phyloP scores from a whole-genome alignment of 2,113 vertebrate genomes.

The Acanthochromis polyacanthus region DNA sequence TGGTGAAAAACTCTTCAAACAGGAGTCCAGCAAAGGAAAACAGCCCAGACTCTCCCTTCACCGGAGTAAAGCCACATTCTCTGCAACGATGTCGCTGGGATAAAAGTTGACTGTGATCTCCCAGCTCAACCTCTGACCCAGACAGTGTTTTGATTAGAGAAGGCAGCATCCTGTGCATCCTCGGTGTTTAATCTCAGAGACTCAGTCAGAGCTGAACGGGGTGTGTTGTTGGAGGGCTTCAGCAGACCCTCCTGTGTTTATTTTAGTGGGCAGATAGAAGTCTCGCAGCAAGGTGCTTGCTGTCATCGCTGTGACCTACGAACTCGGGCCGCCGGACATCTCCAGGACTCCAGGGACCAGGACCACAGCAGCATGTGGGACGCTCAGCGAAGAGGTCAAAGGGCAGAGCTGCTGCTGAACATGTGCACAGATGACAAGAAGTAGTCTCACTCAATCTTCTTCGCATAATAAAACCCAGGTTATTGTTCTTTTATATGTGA shows the following conservation, averaged over 20 bases:
- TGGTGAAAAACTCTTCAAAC: constrained; percentile 76
- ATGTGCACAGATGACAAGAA: constrained; percentile 69
- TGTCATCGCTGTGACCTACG: constrained; percentile 84
- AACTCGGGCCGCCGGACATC: constrained; percentile 72
- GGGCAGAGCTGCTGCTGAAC: constrained; percentile 69
- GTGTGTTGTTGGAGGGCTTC: constrained; percentile 59
- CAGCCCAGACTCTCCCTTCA: constrained; percentile 81
- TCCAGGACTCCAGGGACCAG: constrained; percentile 65
- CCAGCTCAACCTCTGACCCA: constrained; percentile 71
- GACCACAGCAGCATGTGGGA: constrained; percentile 68
- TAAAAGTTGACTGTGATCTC: constrained; percentile 81
- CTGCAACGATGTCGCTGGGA: constrained; percentile 70
- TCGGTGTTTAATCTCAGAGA: constrained; percentile 71
- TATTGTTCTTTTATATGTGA: too few relatives aligned
- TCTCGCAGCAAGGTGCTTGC: constrained; percentile 85
- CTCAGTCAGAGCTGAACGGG: constrained; percentile 54
- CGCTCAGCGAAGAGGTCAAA: constrained; percentile 71
- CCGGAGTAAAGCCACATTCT: constrained; percentile 63
- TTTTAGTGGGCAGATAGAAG: constrained; percentile 77
- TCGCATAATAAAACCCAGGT: not conserved
- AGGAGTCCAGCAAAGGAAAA: constrained; percentile 80
- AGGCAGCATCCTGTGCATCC: constrained; percentile 70
- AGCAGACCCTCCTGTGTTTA: constrained; percentile 77
- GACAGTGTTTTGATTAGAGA: constrained; percentile 79
- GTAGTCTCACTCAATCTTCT: constrained; percentile 28